These are phyloP conservation scores for Cepaea nemoralis DNA, from an alignment of 1,140 invertebrate genomes.

Conservation along the genomic window DNA sequence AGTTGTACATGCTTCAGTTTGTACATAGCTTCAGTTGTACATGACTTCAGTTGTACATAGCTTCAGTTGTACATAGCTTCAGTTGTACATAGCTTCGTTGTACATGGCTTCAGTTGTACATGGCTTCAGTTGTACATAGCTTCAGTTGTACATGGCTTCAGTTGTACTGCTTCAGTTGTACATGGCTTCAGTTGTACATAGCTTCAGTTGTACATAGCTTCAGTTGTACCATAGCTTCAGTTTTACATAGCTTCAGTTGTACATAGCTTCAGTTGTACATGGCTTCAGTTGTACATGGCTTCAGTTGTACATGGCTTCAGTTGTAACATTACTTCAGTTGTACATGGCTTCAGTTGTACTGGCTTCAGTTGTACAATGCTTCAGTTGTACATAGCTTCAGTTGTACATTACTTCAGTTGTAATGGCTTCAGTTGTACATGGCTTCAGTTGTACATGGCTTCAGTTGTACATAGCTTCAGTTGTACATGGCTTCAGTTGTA, in stretches of 20 bases:
- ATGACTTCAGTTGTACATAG: too few relatives aligned
- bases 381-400: too few relatives aligned
- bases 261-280: too few relatives aligned
- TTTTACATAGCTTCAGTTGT: slow-evolving; percentile 3
- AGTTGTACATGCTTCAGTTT: too few relatives aligned
- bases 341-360: neutral
- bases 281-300: neutral
- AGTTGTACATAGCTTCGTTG: neutral
- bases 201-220: too few relatives aligned
- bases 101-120: slow-evolving; percentile 4
- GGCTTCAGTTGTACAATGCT: too few relatives aligned
- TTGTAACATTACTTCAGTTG: neutral
- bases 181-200: too few relatives aligned
- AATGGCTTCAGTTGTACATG: neutral
- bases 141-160: neutral
- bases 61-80: too few relatives aligned
- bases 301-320: neutral
- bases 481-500: slow-evolving; percentile 5
- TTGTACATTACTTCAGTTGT: too few relatives aligned
- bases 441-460: neutral
- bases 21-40: too few relatives aligned
- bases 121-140: too few relatives aligned
- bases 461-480: too few relatives aligned
- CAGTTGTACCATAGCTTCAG: neutral
- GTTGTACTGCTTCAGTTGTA: neutral